Percentiles rank a stretch among this genome's conserved stretches.
Conservation (phyloP, 2,113 vertebrate genomes). For the Boulengeromyrus knoepffleri region DNA sequence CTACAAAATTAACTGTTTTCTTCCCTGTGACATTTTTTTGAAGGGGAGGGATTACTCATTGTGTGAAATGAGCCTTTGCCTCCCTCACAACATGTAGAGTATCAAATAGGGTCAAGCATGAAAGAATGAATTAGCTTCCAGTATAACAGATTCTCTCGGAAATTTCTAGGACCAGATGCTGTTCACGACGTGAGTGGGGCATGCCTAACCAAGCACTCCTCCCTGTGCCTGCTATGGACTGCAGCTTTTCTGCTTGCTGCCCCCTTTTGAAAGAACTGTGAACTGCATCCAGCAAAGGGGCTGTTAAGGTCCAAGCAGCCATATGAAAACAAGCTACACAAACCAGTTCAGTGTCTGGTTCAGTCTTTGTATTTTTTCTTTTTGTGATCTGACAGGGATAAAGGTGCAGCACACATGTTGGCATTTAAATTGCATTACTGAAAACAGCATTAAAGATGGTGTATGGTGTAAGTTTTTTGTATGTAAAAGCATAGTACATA, state of each 20-base stretch:
- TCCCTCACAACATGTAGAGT: neutral
- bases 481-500: neutral
- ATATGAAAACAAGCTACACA: neutral
- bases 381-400: neutral
- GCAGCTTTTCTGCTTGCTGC: constrained; percentile 70
- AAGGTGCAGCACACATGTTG: neutral
- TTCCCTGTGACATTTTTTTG: neutral
- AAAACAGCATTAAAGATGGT: neutral
- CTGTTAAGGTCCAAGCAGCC: constrained; percentile 41
- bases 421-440: neutral
- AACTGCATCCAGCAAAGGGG: constrained; percentile 38
- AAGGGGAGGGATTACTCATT: neutral
- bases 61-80: neutral
- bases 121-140: neutral
- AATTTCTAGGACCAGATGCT: constrained; percentile 74
- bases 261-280: constrained; percentile 82
- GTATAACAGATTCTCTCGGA: constrained; percentile 15
- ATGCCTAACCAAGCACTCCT: constrained; percentile 54
- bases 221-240: constrained; percentile 70
- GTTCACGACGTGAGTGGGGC: constrained; percentile 79
- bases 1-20: neutral
- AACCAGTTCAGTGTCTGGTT: neutral
- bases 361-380: neutral
- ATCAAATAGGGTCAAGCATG: neutral
- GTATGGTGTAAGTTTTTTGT: neutral